Percentiles rank a stretch among this genome's conserved stretches.
phyloP scores from a whole-genome alignment of 2,113 vertebrate genomes.

The Eonycteris spelaea region DNA sequence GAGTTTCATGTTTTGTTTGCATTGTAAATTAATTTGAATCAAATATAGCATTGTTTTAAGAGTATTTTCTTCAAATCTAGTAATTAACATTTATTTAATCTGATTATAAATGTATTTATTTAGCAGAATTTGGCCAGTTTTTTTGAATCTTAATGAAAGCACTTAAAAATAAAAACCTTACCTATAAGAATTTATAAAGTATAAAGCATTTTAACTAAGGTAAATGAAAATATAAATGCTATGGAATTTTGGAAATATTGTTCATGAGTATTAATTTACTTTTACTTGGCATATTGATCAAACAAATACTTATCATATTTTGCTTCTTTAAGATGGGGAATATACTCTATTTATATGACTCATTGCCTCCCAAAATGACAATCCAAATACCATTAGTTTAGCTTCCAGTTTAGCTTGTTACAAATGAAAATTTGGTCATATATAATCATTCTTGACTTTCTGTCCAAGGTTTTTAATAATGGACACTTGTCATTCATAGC shows the following conservation, averaged over 20 bases:
- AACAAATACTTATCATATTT: constrained; percentile 10
- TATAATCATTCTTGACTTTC: constrained; percentile 23
- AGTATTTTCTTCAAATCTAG: neutral
- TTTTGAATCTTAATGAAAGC: neutral
- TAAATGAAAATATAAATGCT: constrained; percentile 30
- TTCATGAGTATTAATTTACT: neutral
- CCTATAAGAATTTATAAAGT: neutral
- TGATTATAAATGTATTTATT: neutral
- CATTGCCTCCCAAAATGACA: neutral
- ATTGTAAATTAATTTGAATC: neutral
- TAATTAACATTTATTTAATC: neutral
- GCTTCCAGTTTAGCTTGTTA: constrained; percentile 3
- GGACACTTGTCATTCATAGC: neutral
- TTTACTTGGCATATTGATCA: neutral
- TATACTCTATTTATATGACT: constrained; percentile 21
- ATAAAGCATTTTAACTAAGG: neutral
- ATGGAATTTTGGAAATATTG: neutral
- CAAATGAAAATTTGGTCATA: neutral
- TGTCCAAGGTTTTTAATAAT: neutral
- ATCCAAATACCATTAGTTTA: neutral
- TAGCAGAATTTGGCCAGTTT: neutral
- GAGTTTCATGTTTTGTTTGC: constrained; percentile 17
- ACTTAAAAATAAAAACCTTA: constrained; percentile 31
- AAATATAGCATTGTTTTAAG: neutral
- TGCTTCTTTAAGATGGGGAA: neutral